A percentile compares a stretch with the other conserved stretches of the same genome.
These are phyloP conservation scores for Petrolisthes cinctipes DNA, from an alignment of 2,888 invertebrate genomes.

Conservation along the genomic window DNA sequence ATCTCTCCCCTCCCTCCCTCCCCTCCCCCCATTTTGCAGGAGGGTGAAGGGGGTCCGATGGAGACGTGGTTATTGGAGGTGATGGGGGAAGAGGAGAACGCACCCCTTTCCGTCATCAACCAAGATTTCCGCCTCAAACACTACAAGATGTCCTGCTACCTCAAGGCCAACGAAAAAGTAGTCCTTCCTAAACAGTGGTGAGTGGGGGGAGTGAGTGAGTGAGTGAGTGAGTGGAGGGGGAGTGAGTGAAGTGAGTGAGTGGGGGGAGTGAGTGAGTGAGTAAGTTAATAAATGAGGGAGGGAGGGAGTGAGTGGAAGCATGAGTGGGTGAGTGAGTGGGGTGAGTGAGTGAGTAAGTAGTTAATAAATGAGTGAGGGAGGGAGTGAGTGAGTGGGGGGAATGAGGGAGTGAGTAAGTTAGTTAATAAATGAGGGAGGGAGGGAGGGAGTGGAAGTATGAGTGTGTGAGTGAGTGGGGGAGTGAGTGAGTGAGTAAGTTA, in stretches of 20 bases:
- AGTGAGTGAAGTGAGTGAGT: neutral
- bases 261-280: neutral
- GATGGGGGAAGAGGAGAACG: slow-evolving; percentile 49
- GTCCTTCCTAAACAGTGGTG: slow-evolving; percentile 56
- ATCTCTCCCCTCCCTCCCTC: neutral
- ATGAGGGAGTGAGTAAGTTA: neutral
- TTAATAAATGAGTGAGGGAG: neutral
- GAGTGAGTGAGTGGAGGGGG: neutral
- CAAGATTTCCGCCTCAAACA: slow-evolving; percentile 52
- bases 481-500: neutral
- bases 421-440: neutral
- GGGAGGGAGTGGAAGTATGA: neutral
- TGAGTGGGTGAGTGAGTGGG: too few species aligned
- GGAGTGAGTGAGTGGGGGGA: neutral
- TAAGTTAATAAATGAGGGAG: too few species aligned
- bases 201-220: neutral
- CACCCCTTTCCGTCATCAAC: slow-evolving; percentile 30
- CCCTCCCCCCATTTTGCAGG: slow-evolving; percentile 9
- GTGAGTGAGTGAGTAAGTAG: neutral
- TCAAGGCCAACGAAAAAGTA: slow-evolving; percentile 55
- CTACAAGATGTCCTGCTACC: slow-evolving; percentile 59
- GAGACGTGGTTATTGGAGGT: slow-evolving; percentile 61
- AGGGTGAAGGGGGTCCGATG: slow-evolving; percentile 57
- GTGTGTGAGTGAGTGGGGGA: neutral
- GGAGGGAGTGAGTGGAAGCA: too few species aligned